Conservation (phyloP, 2,113 vertebrate species). For the Lamprotornis superbus region DNA sequence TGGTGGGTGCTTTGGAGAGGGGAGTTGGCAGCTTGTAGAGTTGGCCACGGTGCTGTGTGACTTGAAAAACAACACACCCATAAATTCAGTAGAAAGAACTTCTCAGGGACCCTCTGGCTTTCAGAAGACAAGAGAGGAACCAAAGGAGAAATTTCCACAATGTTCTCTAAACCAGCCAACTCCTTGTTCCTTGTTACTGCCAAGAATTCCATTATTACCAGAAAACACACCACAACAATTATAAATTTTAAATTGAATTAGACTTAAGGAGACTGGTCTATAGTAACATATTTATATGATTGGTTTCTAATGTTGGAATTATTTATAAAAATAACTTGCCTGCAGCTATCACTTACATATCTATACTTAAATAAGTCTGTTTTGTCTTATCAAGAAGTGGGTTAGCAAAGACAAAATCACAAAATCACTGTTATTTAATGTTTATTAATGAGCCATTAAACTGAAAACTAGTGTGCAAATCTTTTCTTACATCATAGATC, state of each 20-base stretch:
- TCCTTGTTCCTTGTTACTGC: background rate
- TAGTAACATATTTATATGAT: background rate
- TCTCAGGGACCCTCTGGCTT: background rate
- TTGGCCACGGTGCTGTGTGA: fast-evolving
- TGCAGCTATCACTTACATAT: background rate
- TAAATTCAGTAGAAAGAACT: background rate
- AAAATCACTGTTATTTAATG: background rate
- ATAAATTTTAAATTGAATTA: constrained; percentile 4
- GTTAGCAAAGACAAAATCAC: background rate
- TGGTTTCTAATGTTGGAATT: constrained; percentile 21
- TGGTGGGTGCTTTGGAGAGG: background rate
- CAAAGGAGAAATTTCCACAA: background rate
- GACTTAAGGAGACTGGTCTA: background rate
- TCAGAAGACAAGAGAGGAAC: background rate
- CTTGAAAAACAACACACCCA: background rate
- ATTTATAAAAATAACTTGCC: constrained; percentile 32
- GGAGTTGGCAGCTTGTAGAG: background rate
- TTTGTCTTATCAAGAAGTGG: background rate
- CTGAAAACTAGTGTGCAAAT: background rate
- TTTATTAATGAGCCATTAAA: background rate
- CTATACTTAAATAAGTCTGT: background rate
- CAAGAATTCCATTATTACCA: background rate
- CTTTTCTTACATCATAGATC: background rate
- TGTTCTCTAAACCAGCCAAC: background rate
- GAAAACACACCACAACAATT: background rate